phyloP scores from a whole-genome alignment of 2,888 invertebrate genomes.

The Hydropsyche betteni region DNA sequence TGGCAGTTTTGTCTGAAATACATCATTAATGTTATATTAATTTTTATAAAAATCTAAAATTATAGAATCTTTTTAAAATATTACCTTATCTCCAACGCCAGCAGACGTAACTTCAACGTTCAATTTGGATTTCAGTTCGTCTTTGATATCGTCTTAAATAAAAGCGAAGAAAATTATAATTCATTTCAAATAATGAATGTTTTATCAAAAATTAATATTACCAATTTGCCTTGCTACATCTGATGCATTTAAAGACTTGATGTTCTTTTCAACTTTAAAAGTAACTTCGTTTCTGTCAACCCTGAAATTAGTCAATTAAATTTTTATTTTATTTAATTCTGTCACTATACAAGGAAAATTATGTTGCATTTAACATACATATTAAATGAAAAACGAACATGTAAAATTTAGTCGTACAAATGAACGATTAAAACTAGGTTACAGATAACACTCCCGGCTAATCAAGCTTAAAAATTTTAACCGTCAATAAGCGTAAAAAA shows the following conservation, averaged over 20 bases:
- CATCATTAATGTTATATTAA: slow-evolving; percentile 22
- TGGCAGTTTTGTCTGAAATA: slow-evolving; percentile 63
- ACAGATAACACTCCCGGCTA: background rate
- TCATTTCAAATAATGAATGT: background rate
- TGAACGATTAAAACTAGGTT: slow-evolving; percentile 11
- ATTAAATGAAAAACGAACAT: background rate
- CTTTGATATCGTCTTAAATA: slow-evolving; percentile 68
- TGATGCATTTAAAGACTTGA: slow-evolving; percentile 71
- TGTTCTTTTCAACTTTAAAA: slow-evolving; percentile 76
- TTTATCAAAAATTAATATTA: slow-evolving; percentile 55
- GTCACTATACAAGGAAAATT: background rate
- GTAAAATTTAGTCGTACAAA: background rate
- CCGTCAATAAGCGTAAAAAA: background rate
- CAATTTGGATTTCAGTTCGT: slow-evolving; percentile 70
- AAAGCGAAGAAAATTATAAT: slow-evolving; percentile 32
- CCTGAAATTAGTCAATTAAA: slow-evolving; percentile 60
- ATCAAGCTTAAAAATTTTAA: background rate
- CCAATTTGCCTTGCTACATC: slow-evolving; percentile 74
- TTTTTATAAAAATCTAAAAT: background rate
- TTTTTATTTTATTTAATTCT: background rate
- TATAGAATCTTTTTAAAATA: background rate
- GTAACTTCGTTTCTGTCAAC: slow-evolving; percentile 80
- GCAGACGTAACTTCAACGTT: slow-evolving; percentile 76
- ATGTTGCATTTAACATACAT: background rate
- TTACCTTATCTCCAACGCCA: slow-evolving; percentile 85